Evolutionary conservation across 2,113 vertebrate genomes (phyloP).

Genomic region (Poecile atricapillus): DNA sequence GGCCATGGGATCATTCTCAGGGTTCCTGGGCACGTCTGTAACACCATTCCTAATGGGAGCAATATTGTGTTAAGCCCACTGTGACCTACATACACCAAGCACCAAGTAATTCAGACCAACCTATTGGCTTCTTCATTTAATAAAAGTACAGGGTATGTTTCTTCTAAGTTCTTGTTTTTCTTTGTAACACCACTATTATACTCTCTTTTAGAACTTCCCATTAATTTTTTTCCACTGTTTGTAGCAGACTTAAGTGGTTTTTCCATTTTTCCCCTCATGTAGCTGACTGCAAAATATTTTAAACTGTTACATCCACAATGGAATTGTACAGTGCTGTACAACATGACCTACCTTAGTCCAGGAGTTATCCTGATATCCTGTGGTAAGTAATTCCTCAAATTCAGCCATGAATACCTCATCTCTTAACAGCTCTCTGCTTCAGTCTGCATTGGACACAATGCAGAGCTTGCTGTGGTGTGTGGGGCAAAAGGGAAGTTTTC

Average conservation of each 20-base stretch:
- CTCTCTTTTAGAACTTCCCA: not conserved
- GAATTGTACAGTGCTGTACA: not conserved
- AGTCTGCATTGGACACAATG: accelerated
- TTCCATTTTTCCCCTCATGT: not conserved
- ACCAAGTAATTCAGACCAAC: not conserved
- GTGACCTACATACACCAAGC: not conserved
- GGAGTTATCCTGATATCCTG: not conserved
- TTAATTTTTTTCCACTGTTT: not conserved
- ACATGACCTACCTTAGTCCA: not conserved
- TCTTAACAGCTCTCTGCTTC: not conserved
- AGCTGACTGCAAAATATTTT: not conserved
- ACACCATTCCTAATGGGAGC: not conserved
- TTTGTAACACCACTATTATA: not conserved
- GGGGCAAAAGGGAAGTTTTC: not conserved
- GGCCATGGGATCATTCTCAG: not conserved
- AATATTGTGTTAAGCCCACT: not conserved
- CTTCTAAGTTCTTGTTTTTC: not conserved
- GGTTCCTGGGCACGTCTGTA: not conserved
- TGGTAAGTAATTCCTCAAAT: not conserved
- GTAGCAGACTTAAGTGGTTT: not conserved
- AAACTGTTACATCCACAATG: not conserved
- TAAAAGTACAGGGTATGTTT: not conserved
- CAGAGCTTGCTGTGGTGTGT: not conserved
- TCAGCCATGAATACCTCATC: not conserved
- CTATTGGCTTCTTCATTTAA: not conserved